A percentile compares a stretch with the other conserved stretches of the same genome.
Conservation (phyloP, 2,888 invertebrate genomes). For the Drosophila kambysellisi region DNA sequence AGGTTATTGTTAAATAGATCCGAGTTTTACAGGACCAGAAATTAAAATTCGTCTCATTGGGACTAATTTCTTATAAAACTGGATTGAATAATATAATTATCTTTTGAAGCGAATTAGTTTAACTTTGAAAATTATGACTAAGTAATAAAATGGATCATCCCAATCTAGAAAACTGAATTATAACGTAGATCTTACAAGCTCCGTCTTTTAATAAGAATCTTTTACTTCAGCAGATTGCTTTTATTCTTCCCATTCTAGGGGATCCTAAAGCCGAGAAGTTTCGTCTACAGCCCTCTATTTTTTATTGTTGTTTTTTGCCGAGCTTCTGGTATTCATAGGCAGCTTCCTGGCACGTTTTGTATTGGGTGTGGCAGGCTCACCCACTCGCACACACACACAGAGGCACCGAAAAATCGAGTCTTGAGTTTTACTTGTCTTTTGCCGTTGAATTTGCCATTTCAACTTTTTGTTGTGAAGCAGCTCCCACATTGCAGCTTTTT, state of each 20-base stretch:
- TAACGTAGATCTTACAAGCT: too few relatives aligned
- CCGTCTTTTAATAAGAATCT: not conserved
- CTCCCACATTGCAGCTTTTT: slow-evolving; percentile 38
- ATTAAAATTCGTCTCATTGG: too few relatives aligned
- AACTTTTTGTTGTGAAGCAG: slow-evolving; percentile 63
- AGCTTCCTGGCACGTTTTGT: slow-evolving; percentile 68
- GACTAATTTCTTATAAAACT: too few relatives aligned
- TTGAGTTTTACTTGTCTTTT: slow-evolving; percentile 67
- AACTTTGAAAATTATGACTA: not conserved
- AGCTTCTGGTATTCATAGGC: slow-evolving; percentile 59
- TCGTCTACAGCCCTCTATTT: slow-evolving; percentile 21
- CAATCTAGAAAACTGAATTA: not conserved
- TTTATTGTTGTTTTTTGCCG: slow-evolving; percentile 54
- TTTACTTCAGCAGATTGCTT: not conserved
- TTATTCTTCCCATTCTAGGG: not conserved
- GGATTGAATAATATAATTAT: not conserved
- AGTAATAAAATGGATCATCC: not conserved
- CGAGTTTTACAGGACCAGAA: too few relatives aligned
- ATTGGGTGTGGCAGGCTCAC: slow-evolving; percentile 62
- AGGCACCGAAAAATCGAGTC: slow-evolving; percentile 50
- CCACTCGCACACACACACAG: slow-evolving; percentile 33
- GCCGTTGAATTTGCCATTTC: slow-evolving; percentile 66
- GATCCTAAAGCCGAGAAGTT: not conserved
- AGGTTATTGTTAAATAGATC: not conserved
- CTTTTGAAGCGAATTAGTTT: not conserved